A percentile compares a stretch with the other conserved stretches of the same genome.
Conservation (phyloP, 2,888 invertebrate species). For the Stratiomys singularior region DNA sequence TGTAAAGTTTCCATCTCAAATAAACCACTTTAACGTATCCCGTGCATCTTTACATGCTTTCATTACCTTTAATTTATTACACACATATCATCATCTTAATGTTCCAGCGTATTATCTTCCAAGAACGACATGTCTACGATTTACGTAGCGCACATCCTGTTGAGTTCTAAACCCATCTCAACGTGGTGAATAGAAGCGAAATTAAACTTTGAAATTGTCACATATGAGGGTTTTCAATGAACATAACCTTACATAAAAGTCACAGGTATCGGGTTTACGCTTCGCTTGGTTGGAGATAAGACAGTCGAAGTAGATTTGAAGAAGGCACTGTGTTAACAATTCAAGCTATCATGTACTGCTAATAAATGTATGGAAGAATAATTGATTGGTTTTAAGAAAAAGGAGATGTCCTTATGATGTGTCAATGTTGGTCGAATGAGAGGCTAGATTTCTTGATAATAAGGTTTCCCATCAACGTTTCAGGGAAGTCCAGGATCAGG, state of each 20-base stretch:
- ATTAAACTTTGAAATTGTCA: constrained; percentile 1
- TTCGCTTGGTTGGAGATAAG: too few relatives aligned
- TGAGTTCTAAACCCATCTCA: background rate
- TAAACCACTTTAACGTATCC: background rate
- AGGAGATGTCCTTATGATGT: too few relatives aligned
- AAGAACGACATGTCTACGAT: background rate
- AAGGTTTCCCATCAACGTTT: too few relatives aligned
- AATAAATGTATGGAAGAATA: too few relatives aligned
- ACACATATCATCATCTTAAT: background rate
- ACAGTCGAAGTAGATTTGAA: too few relatives aligned
- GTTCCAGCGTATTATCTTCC: background rate
- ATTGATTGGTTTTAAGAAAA: too few relatives aligned
- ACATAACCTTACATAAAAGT: background rate
- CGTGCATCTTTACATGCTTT: background rate
- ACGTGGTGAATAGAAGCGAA: constrained; percentile 1
- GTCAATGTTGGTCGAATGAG: too few relatives aligned
- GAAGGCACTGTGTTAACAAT: too few relatives aligned
- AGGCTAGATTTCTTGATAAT: too few relatives aligned
- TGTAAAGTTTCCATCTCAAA: background rate
- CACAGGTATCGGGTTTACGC: too few relatives aligned
- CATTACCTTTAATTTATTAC: constrained; percentile 18
- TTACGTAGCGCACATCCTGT: background rate
- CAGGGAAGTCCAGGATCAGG: too few relatives aligned
- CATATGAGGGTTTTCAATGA: background rate
- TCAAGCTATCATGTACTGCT: too few relatives aligned